phyloP scores from a whole-genome alignment of 1,140 invertebrate genomes.

The Pseudomyrmex sp. region DNA sequence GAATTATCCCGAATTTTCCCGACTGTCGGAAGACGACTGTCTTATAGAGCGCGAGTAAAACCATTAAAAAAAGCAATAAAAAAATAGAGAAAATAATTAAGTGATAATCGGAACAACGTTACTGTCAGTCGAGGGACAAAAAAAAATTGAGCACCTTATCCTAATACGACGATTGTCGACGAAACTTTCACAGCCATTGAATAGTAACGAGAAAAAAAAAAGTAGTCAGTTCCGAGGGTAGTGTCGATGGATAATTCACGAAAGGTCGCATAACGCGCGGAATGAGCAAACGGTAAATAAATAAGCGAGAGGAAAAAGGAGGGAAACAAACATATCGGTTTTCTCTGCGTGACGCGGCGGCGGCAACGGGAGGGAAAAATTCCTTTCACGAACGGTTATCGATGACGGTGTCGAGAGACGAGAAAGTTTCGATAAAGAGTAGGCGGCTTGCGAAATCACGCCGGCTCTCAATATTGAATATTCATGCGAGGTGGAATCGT shows the following conservation, averaged over 20 bases:
- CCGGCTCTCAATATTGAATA: conserved; percentile 70
- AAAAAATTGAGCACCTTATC: background rate
- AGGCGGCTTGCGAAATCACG: conserved; percentile 68
- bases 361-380: background rate
- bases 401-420: conserved; percentile 45
- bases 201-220: background rate
- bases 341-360: background rate
- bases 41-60: background rate
- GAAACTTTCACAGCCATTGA: background rate
- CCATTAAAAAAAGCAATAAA: background rate
- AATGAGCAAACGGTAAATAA: background rate
- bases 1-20: conserved; percentile 53
- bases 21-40: background rate
- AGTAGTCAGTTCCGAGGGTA: background rate
- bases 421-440: conserved; percentile 66
- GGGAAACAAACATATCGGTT: conserved; percentile 31
- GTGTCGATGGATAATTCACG: background rate
- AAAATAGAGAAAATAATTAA: background rate
- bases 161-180: background rate
- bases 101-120: too few species aligned
- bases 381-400: conserved; percentile 66
- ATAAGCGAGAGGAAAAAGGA: background rate
- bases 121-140: background rate
- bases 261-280: background rate
- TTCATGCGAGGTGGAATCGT: conserved; percentile 69